Evolutionary conservation across 2,797 vertebrate genomes (phyloP), one percentile per base, ranked within the genome.

Genomic region (Spatula clypeata): DNA sequence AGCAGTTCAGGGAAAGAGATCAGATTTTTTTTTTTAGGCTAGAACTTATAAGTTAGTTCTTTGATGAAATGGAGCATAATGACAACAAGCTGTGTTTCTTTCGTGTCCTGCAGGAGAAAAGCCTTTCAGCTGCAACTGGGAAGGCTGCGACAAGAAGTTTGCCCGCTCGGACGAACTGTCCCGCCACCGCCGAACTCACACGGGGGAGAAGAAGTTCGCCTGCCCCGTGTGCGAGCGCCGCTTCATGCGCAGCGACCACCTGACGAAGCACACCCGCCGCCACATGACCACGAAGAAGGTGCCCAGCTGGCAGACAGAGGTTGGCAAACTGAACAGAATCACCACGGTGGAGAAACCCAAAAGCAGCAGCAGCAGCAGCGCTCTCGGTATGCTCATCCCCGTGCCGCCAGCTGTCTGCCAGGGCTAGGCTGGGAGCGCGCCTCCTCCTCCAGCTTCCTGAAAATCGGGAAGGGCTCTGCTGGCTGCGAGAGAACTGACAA

Each of bases 201-300:
- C 99, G 0, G 99, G 99, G 1, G 99, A 99, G 97, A 99, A 99
- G 98, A 99, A 99, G 96, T 99, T 99, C 2, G 99, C 97, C 2
- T 99, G 99, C 73, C 98, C 98, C 0, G 99, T 99, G 89, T 99
- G 99, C 2, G 99, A 99, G 29, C 99, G 99, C 1, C 99, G 99
- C 73, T 99, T 99, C 98, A 99, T 99, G 99, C 98, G 99, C 97
- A 99, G 99, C 1, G 99, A 99, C 87, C 99, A 99, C 98, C 79
- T 99, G 97, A 99, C 99, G 2, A 99, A 99, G 97, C 99, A 99
- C 9, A 98, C 99, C 20, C 99, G 99, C 27, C 99, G 99, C 29
- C 99, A 99, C 96, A 98, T 98, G 98, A 98, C 98, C 60, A 96
- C 99, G 71, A 99, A 99, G 97, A 98, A 99, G 95, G 83, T 98